Conservation (phyloP, 1,140 invertebrate genomes). For the Cydia splendana region DNA sequence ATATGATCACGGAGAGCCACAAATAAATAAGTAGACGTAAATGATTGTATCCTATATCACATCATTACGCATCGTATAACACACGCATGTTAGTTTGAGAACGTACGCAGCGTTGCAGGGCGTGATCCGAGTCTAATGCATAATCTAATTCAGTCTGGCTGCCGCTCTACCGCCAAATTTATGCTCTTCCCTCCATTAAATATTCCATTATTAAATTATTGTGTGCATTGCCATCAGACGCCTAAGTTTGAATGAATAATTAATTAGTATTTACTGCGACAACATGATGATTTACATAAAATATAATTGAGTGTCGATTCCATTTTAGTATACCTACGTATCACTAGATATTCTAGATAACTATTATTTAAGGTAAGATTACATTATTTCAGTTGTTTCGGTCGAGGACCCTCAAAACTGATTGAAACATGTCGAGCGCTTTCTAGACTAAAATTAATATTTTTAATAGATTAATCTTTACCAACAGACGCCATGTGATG, state of each 20-base stretch:
- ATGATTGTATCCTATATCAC: neutral
- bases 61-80: neutral
- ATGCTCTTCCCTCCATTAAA: slow-evolving; percentile 46
- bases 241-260: slow-evolving; percentile 41
- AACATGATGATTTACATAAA: slow-evolving; percentile 36
- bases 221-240: slow-evolving; percentile 28
- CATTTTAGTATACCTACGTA: neutral
- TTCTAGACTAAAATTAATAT: no score
- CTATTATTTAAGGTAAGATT: no score
- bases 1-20: no score
- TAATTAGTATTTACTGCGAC: slow-evolving; percentile 38
- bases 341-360: no score
- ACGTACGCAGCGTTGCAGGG: slow-evolving; percentile 35
- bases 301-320: neutral
- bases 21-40: no score
- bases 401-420: no score
- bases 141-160: slow-evolving; percentile 50
- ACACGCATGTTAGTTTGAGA: neutral
- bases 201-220: slow-evolving; percentile 32
- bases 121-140: slow-evolving; percentile 52
- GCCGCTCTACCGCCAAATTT: slow-evolving; percentile 48
- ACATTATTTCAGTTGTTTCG: no score
- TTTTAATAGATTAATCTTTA: neutral
- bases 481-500: neutral
- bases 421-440: neutral